Conservation (phyloP, 1,140 invertebrate species). For the Argopecten irradians region DNA sequence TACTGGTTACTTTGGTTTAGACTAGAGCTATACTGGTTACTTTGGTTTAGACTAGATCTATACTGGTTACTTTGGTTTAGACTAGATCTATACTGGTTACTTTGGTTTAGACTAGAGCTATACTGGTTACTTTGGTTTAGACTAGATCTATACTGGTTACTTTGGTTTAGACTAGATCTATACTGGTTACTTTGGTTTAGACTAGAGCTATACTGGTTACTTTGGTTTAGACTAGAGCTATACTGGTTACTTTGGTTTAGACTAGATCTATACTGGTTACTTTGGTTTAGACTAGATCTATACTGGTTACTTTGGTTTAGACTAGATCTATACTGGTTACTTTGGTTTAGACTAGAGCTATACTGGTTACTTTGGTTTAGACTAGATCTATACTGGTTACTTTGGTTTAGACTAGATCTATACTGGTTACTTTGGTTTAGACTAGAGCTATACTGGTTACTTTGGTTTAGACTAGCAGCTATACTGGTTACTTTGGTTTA, state of each 20-base stretch:
- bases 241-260: not conserved
- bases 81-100: not conserved
- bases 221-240: not conserved
- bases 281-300: not conserved
- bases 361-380: not conserved
- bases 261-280: not conserved
- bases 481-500: not conserved
- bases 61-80: not conserved
- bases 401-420: not conserved
- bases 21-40: not conserved
- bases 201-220: not conserved
- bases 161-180: not conserved
- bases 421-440: not conserved
- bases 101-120: not conserved
- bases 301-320: not conserved
- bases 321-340: not conserved
- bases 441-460: too few species aligned
- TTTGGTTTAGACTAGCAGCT: too few species aligned
- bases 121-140: not conserved
- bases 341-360: not conserved
- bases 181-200: not conserved
- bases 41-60: not conserved
- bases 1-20: not conserved
- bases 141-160: not conserved
- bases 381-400: not conserved